Conservation (phyloP, 2,113 vertebrate genomes). For the Sebastes schlegelii region DNA sequence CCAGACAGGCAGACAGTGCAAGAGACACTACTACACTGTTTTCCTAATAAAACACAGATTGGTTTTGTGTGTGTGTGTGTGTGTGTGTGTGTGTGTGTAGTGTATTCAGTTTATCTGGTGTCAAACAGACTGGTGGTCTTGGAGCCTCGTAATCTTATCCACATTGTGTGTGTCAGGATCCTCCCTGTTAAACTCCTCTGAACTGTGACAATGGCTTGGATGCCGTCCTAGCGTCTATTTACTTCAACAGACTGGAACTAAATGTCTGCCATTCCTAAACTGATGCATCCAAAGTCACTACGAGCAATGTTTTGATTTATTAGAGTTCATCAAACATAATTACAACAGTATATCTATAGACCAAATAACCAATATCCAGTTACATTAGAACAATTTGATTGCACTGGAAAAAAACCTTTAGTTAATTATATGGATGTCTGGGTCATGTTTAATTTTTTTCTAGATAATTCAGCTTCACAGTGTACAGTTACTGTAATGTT, state of each 20-base stretch:
- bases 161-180: constrained; percentile 59
- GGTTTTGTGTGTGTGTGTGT: constrained; percentile 22
- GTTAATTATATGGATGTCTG: background rate
- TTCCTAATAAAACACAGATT: constrained; percentile 67
- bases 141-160: constrained; percentile 61
- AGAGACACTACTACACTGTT: constrained; percentile 48
- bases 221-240: constrained; percentile 46
- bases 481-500: background rate
- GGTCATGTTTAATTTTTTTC: background rate
- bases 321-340: constrained; percentile 31
- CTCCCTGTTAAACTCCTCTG: constrained; percentile 61
- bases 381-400: background rate
- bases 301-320: constrained; percentile 35
- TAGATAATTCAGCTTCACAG: background rate
- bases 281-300: constrained; percentile 25
- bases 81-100: constrained; percentile 4
- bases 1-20: constrained; percentile 38
- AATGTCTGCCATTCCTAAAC: constrained; percentile 42
- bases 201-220: constrained; percentile 67
- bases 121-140: constrained; percentile 64
- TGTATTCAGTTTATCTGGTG: constrained; percentile 62
- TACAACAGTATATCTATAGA: constrained; percentile 29
- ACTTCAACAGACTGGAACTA: constrained; percentile 33
- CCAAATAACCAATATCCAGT: constrained; percentile 2
- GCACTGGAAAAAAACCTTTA: background rate